Evolutionary conservation across 2,113 vertebrate genomes (phyloP), one percentile per base, ranked within the genome.

Genomic region (Podarcis muralis): DNA sequence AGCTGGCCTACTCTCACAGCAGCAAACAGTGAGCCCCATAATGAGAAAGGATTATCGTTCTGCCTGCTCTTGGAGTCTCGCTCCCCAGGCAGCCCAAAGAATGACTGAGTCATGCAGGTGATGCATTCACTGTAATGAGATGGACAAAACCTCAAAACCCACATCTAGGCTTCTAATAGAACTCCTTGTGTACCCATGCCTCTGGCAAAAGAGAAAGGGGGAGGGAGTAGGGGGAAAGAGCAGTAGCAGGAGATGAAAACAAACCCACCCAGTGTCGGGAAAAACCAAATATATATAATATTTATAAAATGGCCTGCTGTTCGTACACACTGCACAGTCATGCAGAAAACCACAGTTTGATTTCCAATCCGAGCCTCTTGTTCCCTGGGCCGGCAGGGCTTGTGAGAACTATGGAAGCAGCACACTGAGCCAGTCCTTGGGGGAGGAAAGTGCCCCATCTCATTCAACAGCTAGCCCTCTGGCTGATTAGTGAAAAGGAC

Each of bases 401-500:
- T 53, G 53, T 2, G 4, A 2, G 18, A 2, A 0, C 85, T 66
- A 89, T 91, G 93, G 81, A 74, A 32, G 48, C 30, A 16, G 74
- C 13, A 6, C 6, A 5, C 71, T 68, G 66, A 74, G 68, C 4
- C 82, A 78, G 90, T 48, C 75, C 82, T 72, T 86, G 62, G 83
- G 91, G 92, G 90, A 93, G 91, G 78, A 89, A 88, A 91, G 91
- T 91, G 93, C 84, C 4, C 43, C 81, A 84, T 86, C 91, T 93
- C 94, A 88, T 83, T 94, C 92, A 93, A 88, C 11, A 22, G 95
- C 92, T 91, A 88, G 89, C 92, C 94, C 94, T 93, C 86, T 2
- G 84, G 95, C 94, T 96, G 95, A 91, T 87, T 93, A 89, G 92
- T 94, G 95, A 94, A 92, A 84, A 94, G 92, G 92, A 68, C 59